These are phyloP conservation scores for Anthonomus grandis DNA, from an alignment of 1,140 invertebrate species.

Conservation along the genomic window DNA sequence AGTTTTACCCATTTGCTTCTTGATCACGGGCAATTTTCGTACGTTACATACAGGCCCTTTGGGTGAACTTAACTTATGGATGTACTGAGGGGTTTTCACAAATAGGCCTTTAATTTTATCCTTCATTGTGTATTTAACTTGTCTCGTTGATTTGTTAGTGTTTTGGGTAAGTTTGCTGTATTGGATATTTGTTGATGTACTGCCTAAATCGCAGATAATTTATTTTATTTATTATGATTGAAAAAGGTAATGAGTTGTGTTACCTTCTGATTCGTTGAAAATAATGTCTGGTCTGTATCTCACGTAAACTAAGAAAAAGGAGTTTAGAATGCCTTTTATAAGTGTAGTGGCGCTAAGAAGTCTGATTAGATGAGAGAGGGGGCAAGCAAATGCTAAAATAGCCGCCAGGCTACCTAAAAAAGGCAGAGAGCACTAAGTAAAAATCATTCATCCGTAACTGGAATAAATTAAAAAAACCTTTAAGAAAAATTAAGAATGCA, in stretches of 20 bases:
- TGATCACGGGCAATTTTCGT: background rate
- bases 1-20: background rate
- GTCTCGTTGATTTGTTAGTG: background rate
- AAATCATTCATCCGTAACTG: too few relatives aligned
- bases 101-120: conserved; percentile 16
- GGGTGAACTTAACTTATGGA: conserved; percentile 26
- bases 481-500: too few relatives aligned
- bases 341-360: conserved; percentile 39
- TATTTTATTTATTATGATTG: background rate
- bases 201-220: background rate
- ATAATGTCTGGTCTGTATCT: conserved; percentile 40
- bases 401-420: conserved; percentile 61
- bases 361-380: conserved; percentile 49
- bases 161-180: conserved; percentile 20
- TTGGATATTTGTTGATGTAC: conserved; percentile 8
- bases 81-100: conserved; percentile 25
- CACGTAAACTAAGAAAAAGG: conserved; percentile 33
- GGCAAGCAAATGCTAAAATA: conserved; percentile 65
- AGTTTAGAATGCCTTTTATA: conserved; percentile 37
- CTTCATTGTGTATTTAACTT: background rate
- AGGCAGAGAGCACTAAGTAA: too few relatives aligned
- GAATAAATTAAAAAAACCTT: too few relatives aligned
- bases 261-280: conserved; percentile 14
- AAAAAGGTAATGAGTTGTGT: background rate
- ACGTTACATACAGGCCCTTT: conserved; percentile 11